Evolutionary conservation across 2,888 invertebrate species (phyloP).

Genomic region (Hirtodrosophila duncani): DNA sequence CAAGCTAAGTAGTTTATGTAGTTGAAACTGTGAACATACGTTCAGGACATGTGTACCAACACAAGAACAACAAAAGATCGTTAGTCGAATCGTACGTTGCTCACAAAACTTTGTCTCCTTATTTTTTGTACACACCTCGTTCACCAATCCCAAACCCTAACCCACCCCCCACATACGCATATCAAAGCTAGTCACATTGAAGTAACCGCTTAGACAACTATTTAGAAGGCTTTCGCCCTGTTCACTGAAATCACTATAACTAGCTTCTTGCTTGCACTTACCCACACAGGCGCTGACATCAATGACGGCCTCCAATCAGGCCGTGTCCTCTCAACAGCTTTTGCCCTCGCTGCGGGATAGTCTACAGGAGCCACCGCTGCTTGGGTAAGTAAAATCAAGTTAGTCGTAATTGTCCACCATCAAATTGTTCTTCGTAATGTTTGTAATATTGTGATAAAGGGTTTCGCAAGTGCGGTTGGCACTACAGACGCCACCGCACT

Average conservation of each 20-base stretch:
- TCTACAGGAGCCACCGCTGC: conserved; percentile 81
- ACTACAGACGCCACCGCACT: conserved; percentile 74
- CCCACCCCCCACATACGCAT: conserved; percentile 1
- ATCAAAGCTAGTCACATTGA: conserved; percentile 49
- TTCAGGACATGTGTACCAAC: too few relatives aligned
- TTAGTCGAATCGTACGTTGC: too few relatives aligned
- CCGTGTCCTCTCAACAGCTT: conserved; percentile 80
- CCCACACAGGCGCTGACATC: conserved; percentile 76
- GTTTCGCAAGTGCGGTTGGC: conserved; percentile 76
- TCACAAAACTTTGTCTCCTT: too few relatives aligned
- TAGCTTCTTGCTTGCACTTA: background rate
- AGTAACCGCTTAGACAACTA: conserved; percentile 22
- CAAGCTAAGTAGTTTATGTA: too few relatives aligned
- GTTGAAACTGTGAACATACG: too few relatives aligned
- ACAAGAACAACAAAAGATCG: too few relatives aligned
- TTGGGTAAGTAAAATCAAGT: conserved; percentile 80
- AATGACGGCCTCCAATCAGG: conserved; percentile 83
- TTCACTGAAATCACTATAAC: conserved; percentile 22
- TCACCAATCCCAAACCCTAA: background rate
- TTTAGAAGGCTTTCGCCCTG: background rate
- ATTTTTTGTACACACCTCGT: too few relatives aligned
- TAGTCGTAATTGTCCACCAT: too few relatives aligned
- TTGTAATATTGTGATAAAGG: conserved; percentile 38
- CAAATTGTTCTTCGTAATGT: background rate
- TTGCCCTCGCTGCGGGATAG: conserved; percentile 84